Evolutionary conservation across 92 coral and sea anemone genomes (phyloP).

Genomic region (Paragorgia papillata): DNA sequence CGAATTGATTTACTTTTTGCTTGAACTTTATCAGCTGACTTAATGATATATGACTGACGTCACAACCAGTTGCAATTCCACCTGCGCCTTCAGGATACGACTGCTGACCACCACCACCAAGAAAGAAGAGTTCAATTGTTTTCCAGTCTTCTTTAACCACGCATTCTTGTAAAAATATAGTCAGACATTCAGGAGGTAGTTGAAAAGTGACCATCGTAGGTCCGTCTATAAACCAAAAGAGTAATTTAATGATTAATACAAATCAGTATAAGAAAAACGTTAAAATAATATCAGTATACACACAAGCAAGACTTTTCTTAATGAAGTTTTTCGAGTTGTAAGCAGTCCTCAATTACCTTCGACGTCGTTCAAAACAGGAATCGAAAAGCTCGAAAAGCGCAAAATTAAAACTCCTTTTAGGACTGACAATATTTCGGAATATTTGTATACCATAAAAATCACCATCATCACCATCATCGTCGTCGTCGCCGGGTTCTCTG

Average conservation of each 20-base stretch:
- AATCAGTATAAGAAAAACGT: not conserved
- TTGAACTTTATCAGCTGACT: constrained; percentile 64
- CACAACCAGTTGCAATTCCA: constrained; percentile 71
- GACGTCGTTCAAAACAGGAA: too few species aligned
- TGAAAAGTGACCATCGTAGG: constrained; percentile 54
- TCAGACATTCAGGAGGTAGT: constrained; percentile 53
- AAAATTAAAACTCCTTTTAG: too few species aligned
- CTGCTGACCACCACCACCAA: constrained; percentile 82
- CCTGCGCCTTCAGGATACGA: constrained; percentile 56
- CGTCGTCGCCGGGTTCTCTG: too few species aligned
- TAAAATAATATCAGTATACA: too few species aligned
- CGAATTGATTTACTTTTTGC: constrained; percentile 16
- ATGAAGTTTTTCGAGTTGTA: too few species aligned
- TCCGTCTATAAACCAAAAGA: not conserved
- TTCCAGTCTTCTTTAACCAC: constrained; percentile 68
- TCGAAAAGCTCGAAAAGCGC: too few species aligned
- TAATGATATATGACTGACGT: constrained; percentile 56
- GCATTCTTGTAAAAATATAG: constrained; percentile 44
- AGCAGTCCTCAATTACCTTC: too few species aligned
- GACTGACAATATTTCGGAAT: too few species aligned
- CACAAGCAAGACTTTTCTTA: too few species aligned
- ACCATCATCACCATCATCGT: too few species aligned
- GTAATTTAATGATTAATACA: not conserved
- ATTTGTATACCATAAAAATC: too few species aligned
- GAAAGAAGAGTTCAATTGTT: constrained; percentile 61